phyloP scores from a whole-genome alignment of 2,888 invertebrate genomes.

The Lasioglossum figueresi region DNA sequence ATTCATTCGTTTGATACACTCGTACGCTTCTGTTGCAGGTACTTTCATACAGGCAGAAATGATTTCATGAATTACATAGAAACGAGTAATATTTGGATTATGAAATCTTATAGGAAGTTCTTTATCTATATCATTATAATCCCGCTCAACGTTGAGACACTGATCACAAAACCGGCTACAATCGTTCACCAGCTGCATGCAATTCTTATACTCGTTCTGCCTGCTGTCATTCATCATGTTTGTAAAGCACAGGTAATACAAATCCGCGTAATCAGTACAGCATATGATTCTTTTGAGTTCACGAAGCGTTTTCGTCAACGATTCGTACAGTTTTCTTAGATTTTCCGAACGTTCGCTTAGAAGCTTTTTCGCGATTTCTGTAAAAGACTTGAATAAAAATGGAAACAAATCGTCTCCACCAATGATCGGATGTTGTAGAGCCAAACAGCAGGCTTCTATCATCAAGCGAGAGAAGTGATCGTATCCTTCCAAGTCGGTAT shows the following conservation, averaged over 20 bases:
- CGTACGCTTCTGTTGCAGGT: slow-evolving; percentile 36
- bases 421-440: slow-evolving; percentile 70
- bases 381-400: slow-evolving; percentile 70
- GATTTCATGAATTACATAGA: slow-evolving; percentile 41
- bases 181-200: slow-evolving; percentile 40
- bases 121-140: not conserved
- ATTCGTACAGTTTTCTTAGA: slow-evolving; percentile 44
- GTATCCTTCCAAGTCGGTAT: slow-evolving; percentile 67
- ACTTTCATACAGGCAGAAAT: slow-evolving; percentile 60
- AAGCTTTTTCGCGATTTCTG: slow-evolving; percentile 54
- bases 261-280: slow-evolving; percentile 44
- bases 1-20: slow-evolving; percentile 54
- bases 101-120: not conserved
- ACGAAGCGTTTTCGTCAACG: slow-evolving; percentile 51
- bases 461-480: slow-evolving; percentile 71
- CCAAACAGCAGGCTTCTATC: slow-evolving; percentile 72
- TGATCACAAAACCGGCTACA: slow-evolving; percentile 61
- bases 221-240: slow-evolving; percentile 49
- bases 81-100: slow-evolving; percentile 25
- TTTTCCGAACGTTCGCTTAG: slow-evolving; percentile 37
- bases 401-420: slow-evolving; percentile 67
- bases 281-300: slow-evolving; percentile 50
- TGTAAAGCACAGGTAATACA: slow-evolving; percentile 49
- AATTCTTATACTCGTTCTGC: slow-evolving; percentile 11
- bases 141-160: slow-evolving; percentile 21